These are phyloP conservation scores for Cyphomyrmex costatus DNA, from an alignment of 1,140 invertebrate species.

Conservation along the genomic window DNA sequence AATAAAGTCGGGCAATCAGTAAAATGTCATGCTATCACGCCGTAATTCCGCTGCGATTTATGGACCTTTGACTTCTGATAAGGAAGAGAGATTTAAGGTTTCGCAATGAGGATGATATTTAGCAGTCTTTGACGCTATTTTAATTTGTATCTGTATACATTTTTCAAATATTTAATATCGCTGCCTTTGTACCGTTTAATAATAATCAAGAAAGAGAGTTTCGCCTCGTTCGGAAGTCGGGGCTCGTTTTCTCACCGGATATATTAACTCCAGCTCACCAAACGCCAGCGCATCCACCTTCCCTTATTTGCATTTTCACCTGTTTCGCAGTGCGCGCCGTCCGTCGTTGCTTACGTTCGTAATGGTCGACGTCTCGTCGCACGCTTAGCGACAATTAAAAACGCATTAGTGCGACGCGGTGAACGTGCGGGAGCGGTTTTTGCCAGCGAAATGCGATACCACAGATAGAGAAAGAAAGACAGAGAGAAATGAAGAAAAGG, in stretches of 20 bases:
- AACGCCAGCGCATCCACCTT: constrained; percentile 27
- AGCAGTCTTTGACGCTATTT: not conserved
- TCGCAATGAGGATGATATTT: not conserved
- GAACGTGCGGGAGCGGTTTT: constrained; percentile 16
- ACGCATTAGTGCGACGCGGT: constrained; percentile 78
- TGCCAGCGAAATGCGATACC: not conserved
- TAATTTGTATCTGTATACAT: not conserved
- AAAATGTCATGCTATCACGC: constrained; percentile 9
- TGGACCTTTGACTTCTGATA: constrained; percentile 32
- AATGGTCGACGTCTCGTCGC: constrained; percentile 52
- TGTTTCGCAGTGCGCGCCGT: not conserved
- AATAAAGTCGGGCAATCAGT: constrained; percentile 40
- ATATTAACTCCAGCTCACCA: constrained; percentile 11
- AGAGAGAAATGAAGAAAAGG: not conserved
- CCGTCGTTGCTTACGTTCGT: constrained; percentile 46
- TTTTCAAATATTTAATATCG: not conserved
- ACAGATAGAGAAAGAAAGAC: not conserved
- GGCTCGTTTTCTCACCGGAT: constrained; percentile 1
- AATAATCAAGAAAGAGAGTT: not conserved
- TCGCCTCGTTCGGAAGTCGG: not conserved
- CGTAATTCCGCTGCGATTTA: constrained; percentile 9
- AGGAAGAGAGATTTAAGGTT: constrained; percentile 2
- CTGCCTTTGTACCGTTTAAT: not conserved
- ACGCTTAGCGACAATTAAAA: constrained; percentile 83
- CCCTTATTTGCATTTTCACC: constrained; percentile 50